phyloP scores from a whole-genome alignment of 37 sponge, comb jelly and placozoan species.

The Cliona cf. orientalis region DNA sequence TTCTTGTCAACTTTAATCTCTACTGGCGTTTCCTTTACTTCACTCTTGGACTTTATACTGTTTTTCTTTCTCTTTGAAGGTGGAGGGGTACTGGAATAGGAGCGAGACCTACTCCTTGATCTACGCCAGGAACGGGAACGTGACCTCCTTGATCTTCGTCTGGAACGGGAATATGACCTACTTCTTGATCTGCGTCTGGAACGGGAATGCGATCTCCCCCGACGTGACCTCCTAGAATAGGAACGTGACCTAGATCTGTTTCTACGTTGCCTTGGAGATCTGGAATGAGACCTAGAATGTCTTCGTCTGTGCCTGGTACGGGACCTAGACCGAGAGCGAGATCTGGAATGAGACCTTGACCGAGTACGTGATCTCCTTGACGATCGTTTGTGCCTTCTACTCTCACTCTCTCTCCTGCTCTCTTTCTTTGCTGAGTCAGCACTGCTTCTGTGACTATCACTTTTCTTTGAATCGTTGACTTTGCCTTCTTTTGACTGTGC shows the following conservation, averaged over 20 bases:
- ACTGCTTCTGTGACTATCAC: neutral
- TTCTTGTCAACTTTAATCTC: conserved; percentile 26
- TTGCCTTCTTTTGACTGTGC: too few relatives aligned
- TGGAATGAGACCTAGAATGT: conserved; percentile 13
- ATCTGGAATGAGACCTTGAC: conserved; percentile 18
- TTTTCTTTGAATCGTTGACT: too few relatives aligned
- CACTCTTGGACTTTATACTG: neutral
- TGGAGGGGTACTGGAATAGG: neutral
- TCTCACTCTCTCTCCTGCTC: neutral
- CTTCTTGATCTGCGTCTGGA: neutral
- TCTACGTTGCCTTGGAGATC: neutral
- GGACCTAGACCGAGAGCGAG: neutral
- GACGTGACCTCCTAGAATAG: neutral
- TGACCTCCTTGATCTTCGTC: conserved; percentile 10
- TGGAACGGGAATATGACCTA: conserved; percentile 31
- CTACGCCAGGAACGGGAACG: conserved; percentile 3
- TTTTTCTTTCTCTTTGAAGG: neutral
- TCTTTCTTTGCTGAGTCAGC: neutral
- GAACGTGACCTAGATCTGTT: conserved; percentile 18
- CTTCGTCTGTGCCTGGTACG: neutral
- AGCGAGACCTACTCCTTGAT: neutral
- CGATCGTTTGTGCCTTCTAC: neutral
- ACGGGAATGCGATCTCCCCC: neutral
- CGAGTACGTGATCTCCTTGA: neutral
- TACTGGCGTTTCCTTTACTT: neutral